Base-by-base conservation (phyloP, 2,113 vertebrate species). In the Ranitomeya imitator region DNA sequence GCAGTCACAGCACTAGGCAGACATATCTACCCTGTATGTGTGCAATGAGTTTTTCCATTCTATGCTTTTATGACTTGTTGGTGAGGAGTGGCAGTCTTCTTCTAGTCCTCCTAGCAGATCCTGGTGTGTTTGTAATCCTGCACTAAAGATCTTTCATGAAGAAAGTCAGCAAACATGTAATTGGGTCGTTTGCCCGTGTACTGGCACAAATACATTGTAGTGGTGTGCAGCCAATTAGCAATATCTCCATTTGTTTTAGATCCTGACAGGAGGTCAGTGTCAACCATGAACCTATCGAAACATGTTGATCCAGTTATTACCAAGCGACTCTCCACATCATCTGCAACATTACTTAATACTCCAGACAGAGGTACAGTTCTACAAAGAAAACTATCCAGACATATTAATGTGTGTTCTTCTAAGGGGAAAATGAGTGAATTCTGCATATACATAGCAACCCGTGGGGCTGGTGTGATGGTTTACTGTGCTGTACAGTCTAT, bases 251-350 rank as follows among this genome's bases (percentile, higher is more conserved):
- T 95, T 92, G 92, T 93, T 96, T 92, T 93, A 99, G 98, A 99
- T 97, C 94, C 96, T 93, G 97, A 97, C 93, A 97, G 98, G 94
- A 92, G 97, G 73, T 98, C 98, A 90, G 96, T 99, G 94, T 99
- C 98, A 93, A 99, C 98, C 90, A 96, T 99, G 96, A 99, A 99
- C 95, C 96, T 99, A 93, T 97, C 97, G 95, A 99, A 98, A 96
- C 97, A 98, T 91, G 93, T 95, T 91, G 98, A 99, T 93, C 96
- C 97, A 63, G 95, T 99, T 93, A 98, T 99, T 94, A 99, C 95
- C 95, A 99, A 99, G 96, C 96, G 98, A 92, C 96, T 99, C 90
- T 99, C 98, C 90, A 97, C 94, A 63, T 99, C 98, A 92, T 99
- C 97, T 91, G 98, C 97, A 93, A 99, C 98, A 90, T 97, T 99